Evolutionary conservation across 2,113 vertebrate species (phyloP), one percentile per base, ranked within the genome.

Genomic region (Apistogramma diplotaenia): DNA sequence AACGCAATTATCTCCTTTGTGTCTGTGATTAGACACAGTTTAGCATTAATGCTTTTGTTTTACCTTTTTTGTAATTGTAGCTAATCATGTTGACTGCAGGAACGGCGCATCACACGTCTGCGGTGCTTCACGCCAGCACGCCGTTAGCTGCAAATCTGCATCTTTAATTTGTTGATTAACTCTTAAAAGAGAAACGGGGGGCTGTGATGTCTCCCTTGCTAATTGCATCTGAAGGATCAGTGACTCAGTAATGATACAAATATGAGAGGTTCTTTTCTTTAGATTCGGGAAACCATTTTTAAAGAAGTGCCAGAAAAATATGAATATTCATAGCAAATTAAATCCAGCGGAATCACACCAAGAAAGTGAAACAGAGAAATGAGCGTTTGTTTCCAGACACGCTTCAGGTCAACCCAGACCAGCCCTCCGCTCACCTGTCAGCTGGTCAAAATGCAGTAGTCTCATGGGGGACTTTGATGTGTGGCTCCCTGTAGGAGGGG

Each of bases 391-490:
- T 8, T 6, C 1, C 15, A 35, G n/a, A 65, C 62, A 27, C 21
- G 72, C 53, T 70, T 54, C 25, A 58, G 81, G 71, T 82, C 53
- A 70, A 58, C 60, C 9, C 67, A 16, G 55, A 77, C 55, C 82
- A 23, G 81, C 72, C 76, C 78, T 53, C 78, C 25, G 72, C 53
- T 84, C 83, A 89, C 87, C 86, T 86, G 85, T 27, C 37, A 51
- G 37, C 67, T 37, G 27, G 91, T 90, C 89, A 23, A 70, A 7
- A 35, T 49, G 89, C 91, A 92, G 95, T 94, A 95, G 91, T 82
- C 93, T 95, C 94, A 92, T 94, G 87, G 71, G 86, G 85, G 91
- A 89, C 84, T 93, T 91, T 91, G 93, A 88, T 94, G 76, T 84
- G 86, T 84, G 80, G 90, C 86, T 18, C 90, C 94, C 93, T 87